A percentile compares a stretch with the other conserved stretches of the same genome.
These are phyloP conservation scores for Phrynocephalus versicolor DNA, from an alignment of 2,113 vertebrate genomes.

Conservation along the genomic window DNA sequence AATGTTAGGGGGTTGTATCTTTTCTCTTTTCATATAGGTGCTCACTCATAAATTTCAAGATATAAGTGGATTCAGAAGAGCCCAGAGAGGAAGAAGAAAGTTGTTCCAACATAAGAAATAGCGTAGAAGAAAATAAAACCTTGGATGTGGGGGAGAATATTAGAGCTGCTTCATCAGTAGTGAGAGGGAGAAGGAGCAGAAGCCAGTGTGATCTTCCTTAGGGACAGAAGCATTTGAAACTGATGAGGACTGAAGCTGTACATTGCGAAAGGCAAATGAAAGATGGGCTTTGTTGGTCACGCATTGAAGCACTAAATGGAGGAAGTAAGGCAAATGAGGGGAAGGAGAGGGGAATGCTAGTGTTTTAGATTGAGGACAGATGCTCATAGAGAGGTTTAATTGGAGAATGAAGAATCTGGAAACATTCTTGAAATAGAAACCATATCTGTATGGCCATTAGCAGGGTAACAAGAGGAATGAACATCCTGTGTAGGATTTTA, in stretches of 20 bases:
- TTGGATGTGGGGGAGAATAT: slow-evolving; percentile 24
- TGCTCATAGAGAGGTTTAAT: slow-evolving; percentile 27
- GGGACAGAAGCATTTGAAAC: slow-evolving; percentile 41
- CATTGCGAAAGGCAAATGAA: neutral
- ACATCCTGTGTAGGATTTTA: neutral
- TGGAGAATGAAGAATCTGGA: slow-evolving; percentile 5
- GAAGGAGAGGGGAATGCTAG: slow-evolving; percentile 33
- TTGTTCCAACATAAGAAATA: slow-evolving; percentile 20
- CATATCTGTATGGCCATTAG: neutral
- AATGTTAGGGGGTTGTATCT: too few relatives aligned
- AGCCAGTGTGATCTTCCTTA: slow-evolving; percentile 31
- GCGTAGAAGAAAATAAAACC: slow-evolving; percentile 16
- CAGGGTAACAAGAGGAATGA: neutral
- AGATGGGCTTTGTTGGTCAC: slow-evolving; percentile 45
- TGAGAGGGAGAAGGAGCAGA: slow-evolving; percentile 25
- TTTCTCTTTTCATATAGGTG: neutral
- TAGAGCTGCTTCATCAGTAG: slow-evolving; percentile 15
- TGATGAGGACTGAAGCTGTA: slow-evolving; percentile 48
- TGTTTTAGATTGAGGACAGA: slow-evolving; percentile 25
- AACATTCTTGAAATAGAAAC: neutral
- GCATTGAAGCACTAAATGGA: slow-evolving; percentile 13
- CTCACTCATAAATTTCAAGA: neutral
- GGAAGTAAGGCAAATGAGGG: neutral
- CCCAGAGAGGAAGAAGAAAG: neutral
- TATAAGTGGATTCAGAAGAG: neutral